A percentile compares a stretch with the other conserved stretches of the same genome.
These are phyloP conservation scores for Cerceris rybyensis DNA, from an alignment of 2,888 invertebrate genomes.

Conservation along the genomic window DNA sequence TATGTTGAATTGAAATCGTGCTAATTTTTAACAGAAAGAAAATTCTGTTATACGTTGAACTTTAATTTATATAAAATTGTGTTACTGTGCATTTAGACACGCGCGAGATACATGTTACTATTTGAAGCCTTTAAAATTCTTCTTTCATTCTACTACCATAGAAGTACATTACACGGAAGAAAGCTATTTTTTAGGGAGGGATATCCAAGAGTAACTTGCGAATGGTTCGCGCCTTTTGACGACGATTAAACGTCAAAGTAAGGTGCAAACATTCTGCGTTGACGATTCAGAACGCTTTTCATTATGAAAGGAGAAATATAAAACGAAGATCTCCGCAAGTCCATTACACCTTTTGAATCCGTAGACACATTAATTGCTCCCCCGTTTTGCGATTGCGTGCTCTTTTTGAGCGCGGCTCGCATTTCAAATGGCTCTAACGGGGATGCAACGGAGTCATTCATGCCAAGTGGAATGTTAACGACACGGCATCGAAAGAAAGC, in stretches of 20 bases:
- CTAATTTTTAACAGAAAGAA: no score
- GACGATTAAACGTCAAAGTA: constrained; percentile 15
- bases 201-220: not conserved
- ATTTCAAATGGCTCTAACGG: constrained; percentile 41
- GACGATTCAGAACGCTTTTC: constrained; percentile 30
- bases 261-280: not conserved
- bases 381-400: constrained; percentile 31
- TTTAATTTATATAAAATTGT: no score
- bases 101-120: no score
- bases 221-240: not conserved
- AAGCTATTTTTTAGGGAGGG: not conserved
- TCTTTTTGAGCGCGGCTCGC: constrained; percentile 39
- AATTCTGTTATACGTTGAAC: no score
- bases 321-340: constrained; percentile 28
- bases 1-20: no score
- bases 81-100: no score
- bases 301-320: constrained; percentile 16
- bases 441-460: constrained; percentile 42
- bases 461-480: constrained; percentile 50
- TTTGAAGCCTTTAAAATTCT: no score
- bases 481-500: constrained; percentile 38
- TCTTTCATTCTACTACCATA: no score
- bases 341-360: constrained; percentile 46
- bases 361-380: constrained; percentile 54
- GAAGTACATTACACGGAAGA: no score